These are phyloP conservation scores for Coelopa pilipes DNA, from an alignment of 2,888 invertebrate genomes.

Conservation along the genomic window DNA sequence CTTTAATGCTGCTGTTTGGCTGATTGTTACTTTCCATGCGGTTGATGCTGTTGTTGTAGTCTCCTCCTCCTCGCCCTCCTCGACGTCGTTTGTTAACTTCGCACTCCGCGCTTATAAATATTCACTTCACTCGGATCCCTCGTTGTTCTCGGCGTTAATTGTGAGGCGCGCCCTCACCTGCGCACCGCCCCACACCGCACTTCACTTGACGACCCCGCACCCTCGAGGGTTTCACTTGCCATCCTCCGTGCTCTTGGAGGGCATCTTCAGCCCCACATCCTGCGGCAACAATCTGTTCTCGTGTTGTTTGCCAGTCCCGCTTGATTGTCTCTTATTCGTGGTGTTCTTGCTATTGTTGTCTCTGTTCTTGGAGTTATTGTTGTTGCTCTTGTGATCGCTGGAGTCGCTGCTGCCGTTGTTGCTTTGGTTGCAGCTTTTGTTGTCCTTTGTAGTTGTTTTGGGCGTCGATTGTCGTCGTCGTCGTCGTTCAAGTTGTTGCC, in stretches of 20 bases:
- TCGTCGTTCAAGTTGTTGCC: too few relatives aligned
- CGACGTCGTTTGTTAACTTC: too few relatives aligned
- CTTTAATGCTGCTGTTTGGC: too few relatives aligned
- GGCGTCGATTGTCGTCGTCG: too few relatives aligned
- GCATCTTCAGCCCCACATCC: neutral
- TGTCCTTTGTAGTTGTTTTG: too few relatives aligned
- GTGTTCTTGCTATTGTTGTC: constrained; percentile 11
- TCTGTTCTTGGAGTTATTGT: neutral
- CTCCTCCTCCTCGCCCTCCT: too few relatives aligned
- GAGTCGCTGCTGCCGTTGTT: neutral
- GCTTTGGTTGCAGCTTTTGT: neutral
- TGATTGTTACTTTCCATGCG: too few relatives aligned
- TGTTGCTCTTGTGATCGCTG: neutral
- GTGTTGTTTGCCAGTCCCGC: constrained; percentile 19
- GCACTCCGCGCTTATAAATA: too few relatives aligned
- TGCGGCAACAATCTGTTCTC: neutral
- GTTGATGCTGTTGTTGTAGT: too few relatives aligned
- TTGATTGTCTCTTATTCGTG: constrained; percentile 18
- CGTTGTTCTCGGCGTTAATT: too few relatives aligned
- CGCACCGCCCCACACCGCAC: neutral
- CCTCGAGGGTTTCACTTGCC: neutral
- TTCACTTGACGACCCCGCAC: neutral
- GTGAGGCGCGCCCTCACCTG: too few relatives aligned
- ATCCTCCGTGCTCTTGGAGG: neutral
- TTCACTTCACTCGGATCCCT: too few relatives aligned